Evolutionary conservation across 2,113 vertebrate species (phyloP), one percentile per base, ranked within the genome.

Genomic region (Salvator merianae): DNA sequence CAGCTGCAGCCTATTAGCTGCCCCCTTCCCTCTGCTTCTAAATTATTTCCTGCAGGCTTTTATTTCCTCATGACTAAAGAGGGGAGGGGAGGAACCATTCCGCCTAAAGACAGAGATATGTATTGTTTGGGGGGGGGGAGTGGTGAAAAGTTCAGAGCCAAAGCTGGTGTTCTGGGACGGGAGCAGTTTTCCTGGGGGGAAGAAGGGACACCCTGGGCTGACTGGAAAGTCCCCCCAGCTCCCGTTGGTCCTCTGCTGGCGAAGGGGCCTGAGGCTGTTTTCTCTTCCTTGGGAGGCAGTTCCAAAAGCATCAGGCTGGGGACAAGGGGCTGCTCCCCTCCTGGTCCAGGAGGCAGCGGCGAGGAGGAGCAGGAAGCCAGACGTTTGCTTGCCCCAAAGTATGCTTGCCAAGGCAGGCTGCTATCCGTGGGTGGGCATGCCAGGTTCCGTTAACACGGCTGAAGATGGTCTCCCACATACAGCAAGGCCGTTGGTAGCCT

Each of bases 41-140:
- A 94, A 94, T 94, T 88, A 94, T 94, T 94, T 94, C 93, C 93
- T 94, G 93, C 92, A 94, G 91, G 86, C 87, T 47, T 81, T 81
- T 81, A 53, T 91, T 91, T 93, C 92, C 89, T 85, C 75, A 88
- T 86, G 83, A 74, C 38, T 26, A 86, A 86, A 84, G 59, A 30
- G 40, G 28, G 26, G 28, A 13, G 24, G 68, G 70, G 66, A 89
- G 86, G 84, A 86, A 85, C 47, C 63, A 43, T 0, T 83, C 81
- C 53, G 77, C 76, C 26, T 86, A 55, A 88, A 83, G 78, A 88
- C 1, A 2, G 30, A 77, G 5, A 9, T 26, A 40, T 43, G 78
- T 22, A 30, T 28, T 40, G 8, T 14, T 7, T 18, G 8, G 28
- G 38, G 4, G 6, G 1, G 14, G 0, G 0, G 10, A 38, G 36